Base-by-base conservation (phyloP, 1,140 invertebrate species). In the Aphaenogaster floridana region DNA sequence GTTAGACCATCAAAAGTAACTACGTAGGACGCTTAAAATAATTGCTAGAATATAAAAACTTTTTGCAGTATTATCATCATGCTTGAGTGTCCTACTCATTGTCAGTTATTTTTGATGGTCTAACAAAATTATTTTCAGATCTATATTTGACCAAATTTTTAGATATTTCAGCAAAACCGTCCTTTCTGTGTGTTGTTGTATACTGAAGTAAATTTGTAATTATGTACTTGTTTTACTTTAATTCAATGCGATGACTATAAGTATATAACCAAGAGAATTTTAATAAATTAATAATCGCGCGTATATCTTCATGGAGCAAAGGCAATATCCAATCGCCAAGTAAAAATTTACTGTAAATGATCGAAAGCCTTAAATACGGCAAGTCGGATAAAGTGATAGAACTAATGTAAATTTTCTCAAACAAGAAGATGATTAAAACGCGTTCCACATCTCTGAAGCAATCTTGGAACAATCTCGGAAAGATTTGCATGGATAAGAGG, bases 331-430 rank as follows among this genome's bases (percentile, higher is more conserved):
- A 66, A 66, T 39, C 2, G 15, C 15, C 1, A 5, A 39, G 17
- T 17, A 66, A 66, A 61, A 28, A 28, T 39, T 15, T 34, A 17
- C 5, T 63, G 34, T 36, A 36, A 34, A 63, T 2, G 34, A 36
- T 63, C 0, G 15, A 63, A 63, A 63, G 15, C 15, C 6, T 63
- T 36, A 36, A 48, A 28, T 28, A 7, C 11, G 6, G 6, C 45
- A 69, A 69, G 48, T 34, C 48, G 13, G 21, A 8, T 11, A 15
- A 34, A 71, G 7, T 50, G 4, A 7, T 52, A 34, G 1, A 52
- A 52, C 15, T 52, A 72, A 52, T 45, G 68, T 8, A 69, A 69
- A 69, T 28, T 50, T 39, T 64, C 34, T 48, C 21, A 69, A 48
- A 69, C 11, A 36, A 48, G 17, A 45, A 36, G n/a, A 42, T 34